Conservation (phyloP, 2,888 invertebrate genomes). For the Thalpophila matura region DNA sequence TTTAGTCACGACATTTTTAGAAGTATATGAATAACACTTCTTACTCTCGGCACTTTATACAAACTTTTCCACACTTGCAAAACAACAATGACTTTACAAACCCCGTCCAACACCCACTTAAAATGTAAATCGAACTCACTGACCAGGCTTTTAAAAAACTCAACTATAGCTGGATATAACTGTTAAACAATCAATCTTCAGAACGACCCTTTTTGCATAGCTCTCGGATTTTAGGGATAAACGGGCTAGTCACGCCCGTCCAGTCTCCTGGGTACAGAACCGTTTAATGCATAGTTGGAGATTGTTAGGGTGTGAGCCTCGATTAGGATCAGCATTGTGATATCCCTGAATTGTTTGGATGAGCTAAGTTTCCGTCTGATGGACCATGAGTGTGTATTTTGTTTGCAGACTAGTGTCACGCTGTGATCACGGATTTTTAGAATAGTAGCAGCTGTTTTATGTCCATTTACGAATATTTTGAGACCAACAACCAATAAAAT, state of each 20-base stretch:
- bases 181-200: conserved; percentile 88
- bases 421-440: neutral
- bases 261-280: conserved; percentile 81
- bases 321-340: conserved; percentile 76
- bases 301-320: conserved; percentile 77
- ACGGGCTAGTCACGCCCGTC: conserved; percentile 83
- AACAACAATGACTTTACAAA: conserved; percentile 56
- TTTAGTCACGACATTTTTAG: no score
- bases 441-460: neutral
- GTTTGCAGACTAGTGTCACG: conserved; percentile 32
- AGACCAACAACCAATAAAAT: no score
- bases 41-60: neutral
- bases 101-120: conserved; percentile 41
- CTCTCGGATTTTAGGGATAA: conserved; percentile 75
- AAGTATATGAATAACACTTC: no score
- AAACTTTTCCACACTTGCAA: conserved; percentile 27
- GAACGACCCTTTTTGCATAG: conserved; percentile 86
- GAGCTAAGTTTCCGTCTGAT: conserved; percentile 59
- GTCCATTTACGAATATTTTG: no score
- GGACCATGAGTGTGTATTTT: conserved; percentile 57
- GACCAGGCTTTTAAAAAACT: conserved; percentile 73
- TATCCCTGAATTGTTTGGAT: conserved; percentile 65
- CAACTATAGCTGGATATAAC: conserved; percentile 66
- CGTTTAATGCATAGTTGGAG: conserved; percentile 86
- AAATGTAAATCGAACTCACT: conserved; percentile 65